A percentile compares a stretch with the other conserved stretches of the same genome.
Conservation (phyloP, 2,888 invertebrate genomes). For the Sericinus montela region DNA sequence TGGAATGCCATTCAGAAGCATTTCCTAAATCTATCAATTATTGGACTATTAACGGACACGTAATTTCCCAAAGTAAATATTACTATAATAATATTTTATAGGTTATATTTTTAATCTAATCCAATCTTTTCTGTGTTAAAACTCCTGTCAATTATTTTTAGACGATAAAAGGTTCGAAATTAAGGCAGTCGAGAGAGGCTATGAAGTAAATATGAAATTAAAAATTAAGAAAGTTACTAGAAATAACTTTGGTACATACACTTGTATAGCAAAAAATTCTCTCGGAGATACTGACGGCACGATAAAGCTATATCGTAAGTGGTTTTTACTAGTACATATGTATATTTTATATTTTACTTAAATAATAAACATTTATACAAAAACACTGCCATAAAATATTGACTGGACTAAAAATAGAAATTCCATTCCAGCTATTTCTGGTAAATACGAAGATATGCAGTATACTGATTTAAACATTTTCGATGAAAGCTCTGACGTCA, state of each 20-base stretch:
- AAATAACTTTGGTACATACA: slow-evolving; percentile 83
- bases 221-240: slow-evolving; percentile 81
- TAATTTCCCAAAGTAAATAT: slow-evolving; percentile 82
- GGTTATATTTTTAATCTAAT: no score
- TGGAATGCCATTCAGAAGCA: slow-evolving; percentile 88
- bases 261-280: slow-evolving; percentile 86
- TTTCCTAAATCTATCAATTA: slow-evolving; percentile 89
- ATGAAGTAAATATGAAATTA: slow-evolving; percentile 86
- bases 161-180: slow-evolving; percentile 77
- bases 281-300: slow-evolving; percentile 86
- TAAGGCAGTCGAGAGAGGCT: slow-evolving; percentile 77
- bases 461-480: slow-evolving; percentile 67
- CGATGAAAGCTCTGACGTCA: slow-evolving; percentile 65
- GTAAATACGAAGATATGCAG: slow-evolving; percentile 71
- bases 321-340: no score
- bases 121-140: no score
- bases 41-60: slow-evolving; percentile 86
- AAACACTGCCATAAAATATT: no score
- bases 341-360: no score
- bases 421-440: slow-evolving; percentile 55
- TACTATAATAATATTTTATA: not conserved
- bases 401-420: not conserved
- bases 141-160: slow-evolving; percentile 22
- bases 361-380: no score
- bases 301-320: slow-evolving; percentile 86